Percentiles rank a stretch among this genome's conserved stretches.
These are phyloP conservation scores for Andrena minutula DNA, from an alignment of 2,888 invertebrate species.

Conservation along the genomic window DNA sequence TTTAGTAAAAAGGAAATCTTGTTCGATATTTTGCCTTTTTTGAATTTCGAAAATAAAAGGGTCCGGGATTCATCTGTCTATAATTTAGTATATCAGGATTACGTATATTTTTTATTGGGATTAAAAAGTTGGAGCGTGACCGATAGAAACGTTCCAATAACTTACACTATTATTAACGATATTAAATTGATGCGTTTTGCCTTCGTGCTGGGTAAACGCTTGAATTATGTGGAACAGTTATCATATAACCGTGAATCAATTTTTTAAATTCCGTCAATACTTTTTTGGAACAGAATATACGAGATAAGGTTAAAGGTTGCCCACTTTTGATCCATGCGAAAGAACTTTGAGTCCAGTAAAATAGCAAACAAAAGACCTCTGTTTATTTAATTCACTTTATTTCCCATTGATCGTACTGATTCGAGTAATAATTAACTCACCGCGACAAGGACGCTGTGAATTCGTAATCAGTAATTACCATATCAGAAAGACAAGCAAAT, in stretches of 20 bases:
- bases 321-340: neutral
- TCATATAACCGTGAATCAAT: neutral
- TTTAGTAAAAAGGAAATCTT: no score
- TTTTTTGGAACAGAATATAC: neutral
- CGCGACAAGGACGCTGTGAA: no score
- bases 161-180: neutral
- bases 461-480: no score
- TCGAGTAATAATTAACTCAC: no score
- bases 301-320: neutral
- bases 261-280: neutral
- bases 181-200: neutral
- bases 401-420: neutral
- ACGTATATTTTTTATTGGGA: slow-evolving; percentile 24
- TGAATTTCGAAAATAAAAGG: neutral
- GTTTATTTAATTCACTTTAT: neutral
- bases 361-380: neutral
- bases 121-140: slow-evolving; percentile 23
- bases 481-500: no score
- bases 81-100: slow-evolving; percentile 34
- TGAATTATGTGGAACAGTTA: slow-evolving; percentile 6
- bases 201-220: neutral
- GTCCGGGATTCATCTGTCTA: neutral
- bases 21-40: neutral
- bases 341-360: neutral
- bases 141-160: slow-evolving; percentile 17